Evolutionary conservation across 2,113 vertebrate genomes (phyloP).

Genomic region (Anser cygnoides): DNA sequence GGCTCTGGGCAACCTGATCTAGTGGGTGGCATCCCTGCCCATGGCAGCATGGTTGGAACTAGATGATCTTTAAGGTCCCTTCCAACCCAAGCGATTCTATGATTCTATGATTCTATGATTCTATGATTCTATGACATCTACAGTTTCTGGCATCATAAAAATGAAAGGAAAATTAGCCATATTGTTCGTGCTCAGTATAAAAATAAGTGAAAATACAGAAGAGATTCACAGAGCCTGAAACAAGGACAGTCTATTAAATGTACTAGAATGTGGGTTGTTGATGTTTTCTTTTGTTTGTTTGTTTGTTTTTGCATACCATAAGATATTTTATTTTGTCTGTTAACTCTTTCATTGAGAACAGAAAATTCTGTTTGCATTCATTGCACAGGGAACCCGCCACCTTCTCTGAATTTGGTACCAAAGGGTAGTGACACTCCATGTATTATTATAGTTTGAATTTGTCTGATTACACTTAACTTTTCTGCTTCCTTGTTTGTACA

Average conservation of each 20-base stretch:
- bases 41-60: too few relatives aligned
- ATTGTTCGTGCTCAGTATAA: background rate
- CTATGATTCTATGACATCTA: too few relatives aligned
- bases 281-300: too few relatives aligned
- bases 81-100: too few relatives aligned
- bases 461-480: background rate
- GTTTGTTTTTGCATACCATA: background rate
- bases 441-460: background rate
- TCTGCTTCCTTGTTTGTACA: background rate
- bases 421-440: background rate
- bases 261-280: background rate
- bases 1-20: too few relatives aligned
- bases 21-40: too few relatives aligned
- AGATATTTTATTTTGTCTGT: background rate
- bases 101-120: too few relatives aligned
- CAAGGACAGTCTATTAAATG: background rate
- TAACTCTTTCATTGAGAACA: background rate
- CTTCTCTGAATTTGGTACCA: background rate
- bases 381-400: background rate
- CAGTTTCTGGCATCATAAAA: background rate
- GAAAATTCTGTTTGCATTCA: background rate
- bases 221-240: background rate
- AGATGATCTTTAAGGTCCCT: too few relatives aligned
- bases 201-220: background rate
- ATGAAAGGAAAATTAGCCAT: background rate